Evolutionary conservation across 92 coral and sea anemone species (phyloP).

Genomic region (Galaxea fascicularis): DNA sequence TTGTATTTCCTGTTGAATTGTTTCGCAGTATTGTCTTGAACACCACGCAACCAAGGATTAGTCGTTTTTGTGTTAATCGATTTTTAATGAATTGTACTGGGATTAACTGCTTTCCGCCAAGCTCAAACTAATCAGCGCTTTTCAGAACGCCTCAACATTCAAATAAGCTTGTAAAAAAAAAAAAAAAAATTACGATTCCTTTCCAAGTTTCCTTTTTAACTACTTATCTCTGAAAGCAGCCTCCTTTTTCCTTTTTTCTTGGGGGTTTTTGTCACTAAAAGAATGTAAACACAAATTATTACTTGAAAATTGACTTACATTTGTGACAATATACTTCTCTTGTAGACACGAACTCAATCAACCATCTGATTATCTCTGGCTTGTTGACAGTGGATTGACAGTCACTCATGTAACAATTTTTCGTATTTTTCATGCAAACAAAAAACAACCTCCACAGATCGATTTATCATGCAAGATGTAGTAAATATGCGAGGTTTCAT

Average conservation of each 20-base stretch:
- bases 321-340: neutral
- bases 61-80: neutral
- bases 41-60: neutral
- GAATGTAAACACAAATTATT: constrained; percentile 10
- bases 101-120: constrained; percentile 33
- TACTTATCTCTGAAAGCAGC: no score
- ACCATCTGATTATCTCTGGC: neutral
- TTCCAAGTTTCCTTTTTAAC: neutral
- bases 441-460: no score
- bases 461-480: no score
- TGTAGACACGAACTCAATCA: neutral
- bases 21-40: neutral
- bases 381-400: neutral
- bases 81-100: constrained; percentile 5
- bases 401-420: no score
- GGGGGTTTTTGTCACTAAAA: neutral
- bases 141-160: neutral
- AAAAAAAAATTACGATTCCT: neutral
- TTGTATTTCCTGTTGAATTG: constrained; percentile 13
- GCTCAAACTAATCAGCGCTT: neutral
- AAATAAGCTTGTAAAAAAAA: neutral
- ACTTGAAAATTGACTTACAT: neutral
- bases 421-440: no score
- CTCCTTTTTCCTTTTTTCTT: no score
- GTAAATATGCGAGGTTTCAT: no score